phyloP scores from a whole-genome alignment of 2,113 vertebrate genomes.

The Anarrhichthys ocellatus region DNA sequence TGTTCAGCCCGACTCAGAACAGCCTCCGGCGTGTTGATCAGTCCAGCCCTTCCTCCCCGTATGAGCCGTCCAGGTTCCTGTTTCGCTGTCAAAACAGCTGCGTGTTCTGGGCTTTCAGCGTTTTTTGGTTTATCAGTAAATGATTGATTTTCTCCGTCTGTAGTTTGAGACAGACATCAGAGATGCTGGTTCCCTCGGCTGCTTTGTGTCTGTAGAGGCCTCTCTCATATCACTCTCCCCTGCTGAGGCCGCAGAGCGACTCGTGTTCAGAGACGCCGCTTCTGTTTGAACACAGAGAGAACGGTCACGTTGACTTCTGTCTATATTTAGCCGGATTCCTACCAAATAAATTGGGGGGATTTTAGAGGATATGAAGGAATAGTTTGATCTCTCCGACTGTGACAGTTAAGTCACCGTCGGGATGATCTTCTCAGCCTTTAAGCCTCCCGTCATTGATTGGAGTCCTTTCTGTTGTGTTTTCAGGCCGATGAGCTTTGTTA shows the following conservation, averaged over 20 bases:
- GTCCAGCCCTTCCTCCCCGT: slow-evolving; percentile 1
- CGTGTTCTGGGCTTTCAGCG: background rate
- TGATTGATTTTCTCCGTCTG: slow-evolving; percentile 1
- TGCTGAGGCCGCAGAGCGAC: background rate
- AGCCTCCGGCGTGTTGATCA: background rate
- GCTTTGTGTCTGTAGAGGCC: slow-evolving; percentile 11
- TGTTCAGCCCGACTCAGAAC: slow-evolving; percentile 1
- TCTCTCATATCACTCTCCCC: background rate
- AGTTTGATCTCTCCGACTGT: slow-evolving; percentile 12
- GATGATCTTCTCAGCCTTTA: background rate
- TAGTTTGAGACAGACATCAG: slow-evolving; percentile 11
- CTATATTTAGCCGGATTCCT: slow-evolving; percentile 10
- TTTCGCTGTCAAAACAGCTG: background rate
- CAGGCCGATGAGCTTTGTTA: background rate
- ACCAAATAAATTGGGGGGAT: background rate
- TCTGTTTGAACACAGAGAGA: slow-evolving; percentile 8
- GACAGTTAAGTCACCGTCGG: background rate
- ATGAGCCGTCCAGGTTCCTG: background rate
- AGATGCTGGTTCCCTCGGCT: background rate
- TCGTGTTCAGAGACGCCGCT: slow-evolving; percentile 6
- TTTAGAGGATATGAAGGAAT: slow-evolving; percentile 9
- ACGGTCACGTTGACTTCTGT: background rate
- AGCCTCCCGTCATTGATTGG: background rate
- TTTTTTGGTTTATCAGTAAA: slow-evolving; percentile 14
- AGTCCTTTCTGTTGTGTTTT: background rate